A percentile compares a stretch with the other conserved stretches of the same genome.
Evolutionary conservation across 1,140 invertebrate genomes (phyloP).

Genomic region (Zaprionus capensis): DNA sequence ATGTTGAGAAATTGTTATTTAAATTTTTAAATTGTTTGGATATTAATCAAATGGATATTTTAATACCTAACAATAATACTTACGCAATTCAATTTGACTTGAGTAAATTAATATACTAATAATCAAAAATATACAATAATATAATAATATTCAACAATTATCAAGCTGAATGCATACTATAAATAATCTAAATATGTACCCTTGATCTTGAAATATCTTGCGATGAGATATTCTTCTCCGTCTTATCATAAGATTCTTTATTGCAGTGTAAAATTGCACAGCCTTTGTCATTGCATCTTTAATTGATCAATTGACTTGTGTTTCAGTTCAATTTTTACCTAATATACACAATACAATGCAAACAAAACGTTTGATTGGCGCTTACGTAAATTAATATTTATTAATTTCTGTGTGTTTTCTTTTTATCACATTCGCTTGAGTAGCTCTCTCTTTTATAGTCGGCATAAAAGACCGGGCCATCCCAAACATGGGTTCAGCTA

Average conservation of each 20-base stretch:
- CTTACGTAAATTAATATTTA: slow-evolving; percentile 73
- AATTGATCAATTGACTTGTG: slow-evolving; percentile 75
- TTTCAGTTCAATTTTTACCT: slow-evolving; percentile 48
- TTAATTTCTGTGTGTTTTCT: slow-evolving; percentile 54
- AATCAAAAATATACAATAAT: too few species aligned
- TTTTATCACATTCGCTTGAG: slow-evolving; percentile 54
- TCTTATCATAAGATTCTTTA: not conserved
- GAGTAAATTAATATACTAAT: not conserved
- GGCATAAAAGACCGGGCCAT: slow-evolving; percentile 43
- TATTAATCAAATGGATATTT: not conserved
- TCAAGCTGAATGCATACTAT: not conserved
- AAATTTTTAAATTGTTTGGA: not conserved
- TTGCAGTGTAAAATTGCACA: slow-evolving; percentile 15
- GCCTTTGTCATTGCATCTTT: slow-evolving; percentile 52
- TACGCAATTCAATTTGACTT: too few species aligned
- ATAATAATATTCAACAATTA: too few species aligned
- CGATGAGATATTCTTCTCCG: not conserved
- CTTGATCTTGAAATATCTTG: not conserved
- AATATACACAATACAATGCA: slow-evolving; percentile 31
- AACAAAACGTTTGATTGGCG: slow-evolving; percentile 59
- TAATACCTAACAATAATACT: not conserved
- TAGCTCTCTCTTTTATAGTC: slow-evolving; percentile 64
- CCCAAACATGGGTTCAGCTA: slow-evolving; percentile 32
- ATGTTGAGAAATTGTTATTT: not conserved
- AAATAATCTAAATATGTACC: too few species aligned